These are phyloP conservation scores for Aphaenogaster ashmeadi DNA, from an alignment of 1,140 invertebrate genomes.

Conservation along the genomic window DNA sequence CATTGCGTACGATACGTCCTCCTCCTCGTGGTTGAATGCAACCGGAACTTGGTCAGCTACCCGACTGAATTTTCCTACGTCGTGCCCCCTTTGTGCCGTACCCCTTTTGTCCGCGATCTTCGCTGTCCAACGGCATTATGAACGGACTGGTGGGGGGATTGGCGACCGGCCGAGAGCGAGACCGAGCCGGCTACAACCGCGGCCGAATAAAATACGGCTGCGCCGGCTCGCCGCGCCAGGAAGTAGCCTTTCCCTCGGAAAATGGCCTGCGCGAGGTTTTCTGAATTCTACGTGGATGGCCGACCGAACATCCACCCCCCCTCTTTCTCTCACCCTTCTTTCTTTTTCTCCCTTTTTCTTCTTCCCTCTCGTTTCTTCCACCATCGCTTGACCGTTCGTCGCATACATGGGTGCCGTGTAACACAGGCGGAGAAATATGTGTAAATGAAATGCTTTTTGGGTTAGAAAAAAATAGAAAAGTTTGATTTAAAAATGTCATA, in stretches of 20 bases:
- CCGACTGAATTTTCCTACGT: conserved; percentile 74
- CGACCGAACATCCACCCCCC: conserved; percentile 15
- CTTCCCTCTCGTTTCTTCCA: neutral
- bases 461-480: neutral
- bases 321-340: neutral
- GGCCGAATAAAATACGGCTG: conserved; percentile 76
- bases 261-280: conserved; percentile 72
- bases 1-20: conserved; percentile 50
- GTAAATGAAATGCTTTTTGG: neutral
- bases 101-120: conserved; percentile 75
- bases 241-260: conserved; percentile 71
- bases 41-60: conserved; percentile 74
- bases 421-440: neutral
- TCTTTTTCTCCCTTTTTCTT: neutral
- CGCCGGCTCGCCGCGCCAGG: conserved; percentile 60
- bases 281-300: conserved; percentile 68
- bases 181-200: conserved; percentile 52
- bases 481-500: neutral
- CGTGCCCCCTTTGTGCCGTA: conserved; percentile 54
- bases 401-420: neutral
- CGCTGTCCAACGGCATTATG: conserved; percentile 71
- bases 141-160: conserved; percentile 29
- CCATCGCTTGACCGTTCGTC: conserved; percentile 30
- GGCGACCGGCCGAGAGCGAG: conserved; percentile 32
- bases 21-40: conserved; percentile 25